Conservation (phyloP, 2,797 vertebrate species). For the Eutrigla gurnardus region DNA sequence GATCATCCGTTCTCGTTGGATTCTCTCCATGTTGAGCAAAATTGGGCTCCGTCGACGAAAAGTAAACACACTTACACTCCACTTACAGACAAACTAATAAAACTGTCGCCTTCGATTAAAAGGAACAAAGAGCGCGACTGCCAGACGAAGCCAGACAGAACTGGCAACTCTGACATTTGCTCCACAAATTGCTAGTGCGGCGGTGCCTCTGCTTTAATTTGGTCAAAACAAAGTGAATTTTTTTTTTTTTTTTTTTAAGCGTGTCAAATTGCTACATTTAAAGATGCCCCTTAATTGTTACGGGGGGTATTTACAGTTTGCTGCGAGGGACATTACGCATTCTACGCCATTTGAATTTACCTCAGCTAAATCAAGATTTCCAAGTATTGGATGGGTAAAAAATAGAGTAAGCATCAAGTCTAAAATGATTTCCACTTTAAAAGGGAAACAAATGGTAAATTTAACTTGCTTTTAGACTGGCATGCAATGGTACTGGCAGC, state of each 20-base stretch:
- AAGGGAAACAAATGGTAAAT: neutral
- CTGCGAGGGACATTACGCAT: neutral
- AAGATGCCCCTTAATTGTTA: slow-evolving; percentile 16
- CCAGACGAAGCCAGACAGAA: slow-evolving; percentile 28
- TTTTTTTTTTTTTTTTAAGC: slow-evolving; percentile 10
- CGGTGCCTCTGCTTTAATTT: slow-evolving; percentile 27
- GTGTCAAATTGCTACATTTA: slow-evolving; percentile 14
- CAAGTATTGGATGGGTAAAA: neutral
- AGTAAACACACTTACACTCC: slow-evolving; percentile 15
- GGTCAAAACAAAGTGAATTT: slow-evolving; percentile 7
- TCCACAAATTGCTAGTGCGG: slow-evolving; percentile 18
- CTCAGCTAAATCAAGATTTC: neutral
- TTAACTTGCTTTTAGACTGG: neutral
- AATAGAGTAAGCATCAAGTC: neutral
- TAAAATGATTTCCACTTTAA: neutral
- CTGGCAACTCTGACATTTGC: slow-evolving; percentile 33
- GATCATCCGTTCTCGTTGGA: slow-evolving; percentile 32
- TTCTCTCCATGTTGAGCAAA: slow-evolving; percentile 21
- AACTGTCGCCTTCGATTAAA: slow-evolving; percentile 39
- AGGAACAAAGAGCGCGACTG: neutral
- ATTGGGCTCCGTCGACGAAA: neutral
- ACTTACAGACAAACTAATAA: slow-evolving; percentile 41
- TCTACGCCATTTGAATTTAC: neutral
- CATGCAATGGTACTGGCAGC: neutral
- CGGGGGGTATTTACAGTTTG: slow-evolving; percentile 5